phyloP scores from a whole-genome alignment of 2,888 invertebrate genomes.

The Heliconius erato region DNA sequence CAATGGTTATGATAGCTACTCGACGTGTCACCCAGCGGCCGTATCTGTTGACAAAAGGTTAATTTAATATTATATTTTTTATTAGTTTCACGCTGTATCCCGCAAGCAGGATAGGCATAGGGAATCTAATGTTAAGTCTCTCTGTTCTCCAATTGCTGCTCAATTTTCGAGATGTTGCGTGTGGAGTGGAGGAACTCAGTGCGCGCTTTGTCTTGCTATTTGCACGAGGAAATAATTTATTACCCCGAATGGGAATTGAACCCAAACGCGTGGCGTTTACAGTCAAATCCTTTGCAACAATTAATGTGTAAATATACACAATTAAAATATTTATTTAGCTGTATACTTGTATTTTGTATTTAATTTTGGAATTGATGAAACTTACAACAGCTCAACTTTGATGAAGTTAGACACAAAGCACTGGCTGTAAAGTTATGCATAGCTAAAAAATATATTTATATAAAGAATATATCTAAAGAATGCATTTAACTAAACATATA shows the following conservation, averaged over 20 bases:
- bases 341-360: background rate
- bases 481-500: too few relatives aligned
- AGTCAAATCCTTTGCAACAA: background rate
- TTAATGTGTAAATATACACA: background rate
- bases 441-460: too few relatives aligned
- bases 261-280: too few relatives aligned
- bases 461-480: too few relatives aligned
- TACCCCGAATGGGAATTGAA: too few relatives aligned
- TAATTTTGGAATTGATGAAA: background rate
- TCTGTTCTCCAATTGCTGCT: background rate
- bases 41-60: conserved; percentile 86
- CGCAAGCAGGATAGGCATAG: background rate
- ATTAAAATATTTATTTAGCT: background rate
- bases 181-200: background rate
- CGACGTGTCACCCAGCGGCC: conserved; percentile 96
- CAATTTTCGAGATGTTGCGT: too few relatives aligned
- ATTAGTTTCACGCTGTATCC: background rate
- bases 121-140: background rate
- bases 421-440: background rate
- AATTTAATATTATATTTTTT: background rate
- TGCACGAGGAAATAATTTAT: too few relatives aligned
- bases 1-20: conserved; percentile 93
- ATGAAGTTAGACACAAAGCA: background rate
- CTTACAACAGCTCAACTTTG: background rate
- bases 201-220: too few relatives aligned